Conservation (phyloP, 2,888 invertebrate genomes). For the Thecocarcelia acutangulata region DNA sequence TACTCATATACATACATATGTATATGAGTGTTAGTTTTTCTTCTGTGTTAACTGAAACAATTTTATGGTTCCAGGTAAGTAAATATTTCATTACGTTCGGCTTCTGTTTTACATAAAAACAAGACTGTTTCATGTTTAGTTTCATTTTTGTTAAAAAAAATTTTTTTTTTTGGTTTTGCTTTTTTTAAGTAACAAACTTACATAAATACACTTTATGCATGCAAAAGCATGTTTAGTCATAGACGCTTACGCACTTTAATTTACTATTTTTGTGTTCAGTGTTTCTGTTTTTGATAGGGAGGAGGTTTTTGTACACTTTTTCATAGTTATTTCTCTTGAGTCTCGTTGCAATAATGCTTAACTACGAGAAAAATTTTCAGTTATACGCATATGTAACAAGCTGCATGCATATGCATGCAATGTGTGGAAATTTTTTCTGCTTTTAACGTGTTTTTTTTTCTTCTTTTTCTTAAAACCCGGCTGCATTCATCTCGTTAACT, state of each 20-base stretch:
- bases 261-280: background rate
- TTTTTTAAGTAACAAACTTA: background rate
- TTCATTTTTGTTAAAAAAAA: too few relatives aligned
- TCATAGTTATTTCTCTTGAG: background rate
- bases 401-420: too few relatives aligned
- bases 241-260: conserved; percentile 6
- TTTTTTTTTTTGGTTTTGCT: too few relatives aligned
- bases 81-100: conserved; percentile 29
- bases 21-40: too few relatives aligned
- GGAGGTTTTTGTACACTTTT: too few relatives aligned
- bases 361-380: background rate
- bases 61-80: conserved; percentile 19
- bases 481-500: conserved; percentile 15
- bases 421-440: too few relatives aligned
- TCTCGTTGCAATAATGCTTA: conserved; percentile 42
- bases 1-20: too few relatives aligned
- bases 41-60: background rate
- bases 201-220: background rate
- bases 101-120: conserved; percentile 16
- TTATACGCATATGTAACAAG: too few relatives aligned
- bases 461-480: background rate
- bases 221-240: background rate
- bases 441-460: too few relatives aligned
- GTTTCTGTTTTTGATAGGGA: too few relatives aligned
- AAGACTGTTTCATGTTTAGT: conserved; percentile 4